A percentile compares a stretch with the other conserved stretches of the same genome.
Evolutionary conservation across 2,797 vertebrate genomes (phyloP).

Genomic region (Decapterus maruadsi): DNA sequence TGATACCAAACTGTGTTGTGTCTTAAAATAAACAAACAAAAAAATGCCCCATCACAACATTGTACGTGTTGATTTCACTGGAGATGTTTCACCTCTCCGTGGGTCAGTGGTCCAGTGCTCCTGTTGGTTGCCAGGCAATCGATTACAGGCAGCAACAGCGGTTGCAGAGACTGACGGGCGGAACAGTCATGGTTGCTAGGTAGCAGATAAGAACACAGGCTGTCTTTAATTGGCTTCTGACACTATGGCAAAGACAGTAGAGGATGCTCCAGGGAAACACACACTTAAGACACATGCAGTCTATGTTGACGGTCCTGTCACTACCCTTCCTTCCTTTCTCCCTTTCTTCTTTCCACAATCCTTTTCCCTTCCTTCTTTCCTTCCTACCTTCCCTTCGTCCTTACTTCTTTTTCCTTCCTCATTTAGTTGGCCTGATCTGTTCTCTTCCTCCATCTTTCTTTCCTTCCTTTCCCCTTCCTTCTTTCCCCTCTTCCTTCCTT

Average conservation of each 20-base stretch:
- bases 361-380: too few relatives aligned
- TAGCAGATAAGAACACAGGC: constrained; percentile 70
- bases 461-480: too few relatives aligned
- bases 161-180: constrained; percentile 60
- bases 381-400: too few relatives aligned
- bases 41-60: neutral
- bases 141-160: constrained; percentile 58
- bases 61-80: neutral
- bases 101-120: constrained; percentile 36
- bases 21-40: neutral
- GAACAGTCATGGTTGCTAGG: constrained; percentile 74
- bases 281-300: neutral
- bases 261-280: constrained; percentile 25
- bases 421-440: too few relatives aligned
- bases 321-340: too few relatives aligned
- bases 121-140: constrained; percentile 41
- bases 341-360: too few relatives aligned
- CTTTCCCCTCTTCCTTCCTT: too few relatives aligned
- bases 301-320: neutral
- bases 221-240: constrained; percentile 72
- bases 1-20: too few relatives aligned
- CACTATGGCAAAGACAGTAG: constrained; percentile 18
- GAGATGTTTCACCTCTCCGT: constrained; percentile 3
- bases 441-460: too few relatives aligned
- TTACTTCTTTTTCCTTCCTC: too few relatives aligned